Evolutionary conservation across 2,113 vertebrate species (phyloP).

Genomic region (Catagonus wagneri): DNA sequence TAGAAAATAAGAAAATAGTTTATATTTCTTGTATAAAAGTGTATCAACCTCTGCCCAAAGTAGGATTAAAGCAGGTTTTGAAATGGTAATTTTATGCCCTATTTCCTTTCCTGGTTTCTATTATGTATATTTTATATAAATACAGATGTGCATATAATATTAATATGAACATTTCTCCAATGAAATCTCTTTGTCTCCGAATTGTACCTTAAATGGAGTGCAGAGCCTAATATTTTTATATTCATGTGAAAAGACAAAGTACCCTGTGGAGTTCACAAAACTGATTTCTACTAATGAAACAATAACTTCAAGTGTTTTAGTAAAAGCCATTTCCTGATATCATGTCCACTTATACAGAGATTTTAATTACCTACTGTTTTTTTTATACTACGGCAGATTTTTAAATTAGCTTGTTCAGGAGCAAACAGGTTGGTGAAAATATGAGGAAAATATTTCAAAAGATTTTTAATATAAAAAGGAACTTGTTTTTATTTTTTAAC

Average conservation of each 20-base stretch:
- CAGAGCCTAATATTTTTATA: not conserved
- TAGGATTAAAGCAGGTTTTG: not conserved
- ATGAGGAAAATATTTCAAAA: not conserved
- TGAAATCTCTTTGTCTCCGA: not conserved
- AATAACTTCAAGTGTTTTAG: not conserved
- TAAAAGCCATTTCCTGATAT: not conserved
- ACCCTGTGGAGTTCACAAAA: not conserved
- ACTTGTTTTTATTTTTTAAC: too few species aligned
- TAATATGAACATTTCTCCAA: not conserved
- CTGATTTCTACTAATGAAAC: conserved; percentile 29
- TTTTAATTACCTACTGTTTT: conserved; percentile 55
- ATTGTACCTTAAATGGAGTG: not conserved
- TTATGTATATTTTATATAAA: not conserved
- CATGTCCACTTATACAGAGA: not conserved
- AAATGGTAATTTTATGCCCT: not conserved
- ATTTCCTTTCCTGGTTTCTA: not conserved
- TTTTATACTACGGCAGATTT: not conserved
- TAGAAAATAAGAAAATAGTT: not conserved
- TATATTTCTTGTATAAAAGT: not conserved
- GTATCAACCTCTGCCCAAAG: not conserved
- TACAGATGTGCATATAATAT: not conserved
- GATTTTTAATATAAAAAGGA: not conserved
- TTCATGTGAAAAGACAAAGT: not conserved
- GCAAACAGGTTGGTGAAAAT: conserved; percentile 5
- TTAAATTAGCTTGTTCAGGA: conserved; percentile 41